Conservation (phyloP, 2,113 vertebrate genomes). For the Galeopterus variegatus region DNA sequence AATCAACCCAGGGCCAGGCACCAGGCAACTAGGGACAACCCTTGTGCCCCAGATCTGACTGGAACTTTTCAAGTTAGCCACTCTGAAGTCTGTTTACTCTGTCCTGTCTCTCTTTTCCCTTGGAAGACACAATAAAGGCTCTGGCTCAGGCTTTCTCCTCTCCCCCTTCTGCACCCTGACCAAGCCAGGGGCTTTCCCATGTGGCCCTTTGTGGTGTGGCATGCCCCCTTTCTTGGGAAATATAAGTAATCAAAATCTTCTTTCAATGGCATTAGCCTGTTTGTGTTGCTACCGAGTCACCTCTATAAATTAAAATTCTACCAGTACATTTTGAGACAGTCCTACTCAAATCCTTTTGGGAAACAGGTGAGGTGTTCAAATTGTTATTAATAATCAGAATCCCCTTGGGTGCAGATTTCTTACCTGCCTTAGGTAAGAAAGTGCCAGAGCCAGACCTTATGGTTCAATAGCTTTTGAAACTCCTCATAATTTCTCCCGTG, state of each 20-base stretch:
- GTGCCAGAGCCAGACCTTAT: not conserved
- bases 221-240: not conserved
- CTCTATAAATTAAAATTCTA: not conserved
- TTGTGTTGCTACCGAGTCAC: fast-evolving
- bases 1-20: not conserved
- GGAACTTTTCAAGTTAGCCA: not conserved
- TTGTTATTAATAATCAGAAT: not conserved
- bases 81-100: no score
- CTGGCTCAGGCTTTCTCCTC: not conserved
- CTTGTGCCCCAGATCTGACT: not conserved
- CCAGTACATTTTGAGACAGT: not conserved
- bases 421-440: not conserved
- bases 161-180: not conserved
- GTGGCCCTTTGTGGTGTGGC: not conserved
- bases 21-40: not conserved
- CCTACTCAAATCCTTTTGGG: not conserved
- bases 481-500: not conserved
- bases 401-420: not conserved
- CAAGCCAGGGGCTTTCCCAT: not conserved
- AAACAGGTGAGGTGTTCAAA: not conserved
- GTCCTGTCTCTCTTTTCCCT: not conserved
- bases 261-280: not conserved
- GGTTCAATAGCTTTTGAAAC: not conserved
- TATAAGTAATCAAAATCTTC: not conserved
- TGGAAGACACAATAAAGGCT: not conserved